A percentile compares a stretch with the other conserved stretches of the same genome.
phyloP scores from a whole-genome alignment of 2,888 invertebrate genomes.

The Sminthurinus aureus region DNA sequence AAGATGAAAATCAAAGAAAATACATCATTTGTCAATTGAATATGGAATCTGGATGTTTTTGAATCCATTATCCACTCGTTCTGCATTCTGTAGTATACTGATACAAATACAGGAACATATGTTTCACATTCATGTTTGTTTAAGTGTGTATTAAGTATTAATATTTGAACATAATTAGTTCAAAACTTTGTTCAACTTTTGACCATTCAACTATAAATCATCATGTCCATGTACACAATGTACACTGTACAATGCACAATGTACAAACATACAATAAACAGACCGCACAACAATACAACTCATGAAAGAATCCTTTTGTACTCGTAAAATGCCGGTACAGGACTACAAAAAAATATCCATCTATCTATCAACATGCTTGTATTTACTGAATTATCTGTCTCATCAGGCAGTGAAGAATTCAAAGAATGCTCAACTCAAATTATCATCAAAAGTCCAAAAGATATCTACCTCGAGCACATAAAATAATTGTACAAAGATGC shows the following conservation, averaged over 20 bases:
- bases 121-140: not conserved
- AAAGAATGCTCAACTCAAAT: too few relatives aligned
- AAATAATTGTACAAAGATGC: too few relatives aligned
- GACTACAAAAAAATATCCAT: too few relatives aligned
- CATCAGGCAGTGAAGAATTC: too few relatives aligned
- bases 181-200: not conserved
- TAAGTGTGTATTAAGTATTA: not conserved
- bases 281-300: not conserved
- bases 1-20: not conserved
- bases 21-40: slow-evolving; percentile 28
- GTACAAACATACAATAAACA: not conserved
- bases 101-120: too few relatives aligned
- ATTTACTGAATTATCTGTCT: too few relatives aligned
- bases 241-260: not conserved
- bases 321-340: too few relatives aligned
- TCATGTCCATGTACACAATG: not conserved
- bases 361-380: too few relatives aligned
- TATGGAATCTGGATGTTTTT: not conserved
- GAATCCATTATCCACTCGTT: not conserved
- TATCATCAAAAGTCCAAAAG: too few relatives aligned
- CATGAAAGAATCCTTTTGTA: too few relatives aligned
- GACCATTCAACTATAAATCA: slow-evolving; percentile 23
- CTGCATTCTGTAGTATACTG: not conserved
- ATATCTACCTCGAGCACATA: too few relatives aligned
- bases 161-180: too few relatives aligned